Evolutionary conservation across 2,113 vertebrate genomes (phyloP).

Genomic region (Apus apus): DNA sequence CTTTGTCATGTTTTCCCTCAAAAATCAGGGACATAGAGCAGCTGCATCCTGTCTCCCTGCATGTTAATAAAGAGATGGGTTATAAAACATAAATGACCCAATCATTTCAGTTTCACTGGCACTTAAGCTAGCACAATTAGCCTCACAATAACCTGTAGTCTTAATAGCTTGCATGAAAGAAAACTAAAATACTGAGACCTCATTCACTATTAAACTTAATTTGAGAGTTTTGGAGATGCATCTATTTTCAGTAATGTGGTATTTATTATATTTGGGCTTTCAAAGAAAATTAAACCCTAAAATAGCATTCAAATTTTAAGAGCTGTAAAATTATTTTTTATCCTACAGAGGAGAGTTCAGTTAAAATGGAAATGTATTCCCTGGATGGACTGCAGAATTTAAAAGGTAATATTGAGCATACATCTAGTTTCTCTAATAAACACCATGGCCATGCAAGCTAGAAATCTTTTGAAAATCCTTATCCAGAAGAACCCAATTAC

Average conservation of each 20-base stretch:
- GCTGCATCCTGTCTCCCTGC: background rate
- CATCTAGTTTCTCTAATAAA: background rate
- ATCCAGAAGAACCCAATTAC: background rate
- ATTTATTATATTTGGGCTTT: background rate
- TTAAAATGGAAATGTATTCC: background rate
- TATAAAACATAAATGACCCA: background rate
- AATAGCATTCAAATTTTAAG: background rate
- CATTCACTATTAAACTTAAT: background rate
- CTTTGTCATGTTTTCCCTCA: background rate
- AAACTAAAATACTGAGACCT: background rate
- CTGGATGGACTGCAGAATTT: background rate
- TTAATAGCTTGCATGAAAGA: background rate
- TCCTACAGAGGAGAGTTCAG: background rate
- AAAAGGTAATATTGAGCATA: background rate
- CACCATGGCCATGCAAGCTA: background rate
- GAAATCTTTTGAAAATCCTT: background rate
- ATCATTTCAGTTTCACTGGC: background rate
- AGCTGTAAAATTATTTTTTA: background rate
- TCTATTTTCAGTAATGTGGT: background rate
- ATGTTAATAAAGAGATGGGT: background rate
- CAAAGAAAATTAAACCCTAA: background rate
- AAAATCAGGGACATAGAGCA: rapidly evolving
- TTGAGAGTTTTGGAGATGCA: background rate
- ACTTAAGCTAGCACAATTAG: background rate
- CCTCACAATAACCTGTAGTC: background rate